These are phyloP conservation scores for Yasuhikotakia modesta DNA, from an alignment of 2,797 vertebrate genomes.

Conservation along the genomic window DNA sequence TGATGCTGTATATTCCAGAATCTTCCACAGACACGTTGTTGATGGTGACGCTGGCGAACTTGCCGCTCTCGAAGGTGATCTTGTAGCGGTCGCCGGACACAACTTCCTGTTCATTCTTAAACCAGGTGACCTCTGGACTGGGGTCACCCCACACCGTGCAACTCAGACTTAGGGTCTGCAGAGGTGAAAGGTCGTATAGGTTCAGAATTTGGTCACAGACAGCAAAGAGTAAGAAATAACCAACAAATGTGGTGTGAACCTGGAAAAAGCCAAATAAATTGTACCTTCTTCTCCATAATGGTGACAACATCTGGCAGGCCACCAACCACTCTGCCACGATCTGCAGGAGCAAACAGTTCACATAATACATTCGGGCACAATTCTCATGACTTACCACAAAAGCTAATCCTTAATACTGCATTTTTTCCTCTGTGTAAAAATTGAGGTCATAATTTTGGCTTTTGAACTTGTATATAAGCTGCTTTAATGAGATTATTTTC, in stretches of 20 bases:
- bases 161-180: conserved; percentile 91
- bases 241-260: too few species aligned
- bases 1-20: conserved; percentile 96
- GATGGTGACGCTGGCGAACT: conserved; percentile 88
- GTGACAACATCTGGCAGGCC: conserved; percentile 98
- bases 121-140: conserved; percentile 92
- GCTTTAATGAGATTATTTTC: conserved; percentile 24
- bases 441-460: background rate
- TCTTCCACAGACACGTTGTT: conserved; percentile 88
- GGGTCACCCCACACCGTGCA: conserved; percentile 97
- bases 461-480: background rate
- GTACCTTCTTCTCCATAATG: conserved; percentile 94
- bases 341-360: conserved; percentile 67
- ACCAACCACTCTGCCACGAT: conserved; percentile 94
- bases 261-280: too few species aligned
- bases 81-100: conserved; percentile 81
- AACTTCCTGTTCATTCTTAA: conserved; percentile 92
- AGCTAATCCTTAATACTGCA: too few species aligned
- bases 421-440: background rate
- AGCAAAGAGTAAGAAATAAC: background rate
- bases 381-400: background rate
- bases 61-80: conserved; percentile 85
- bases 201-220: background rate
- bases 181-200: conserved; percentile 15
- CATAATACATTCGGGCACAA: background rate